phyloP scores from a whole-genome alignment of 92 coral and sea anemone genomes.

The Phenganax marumi region DNA sequence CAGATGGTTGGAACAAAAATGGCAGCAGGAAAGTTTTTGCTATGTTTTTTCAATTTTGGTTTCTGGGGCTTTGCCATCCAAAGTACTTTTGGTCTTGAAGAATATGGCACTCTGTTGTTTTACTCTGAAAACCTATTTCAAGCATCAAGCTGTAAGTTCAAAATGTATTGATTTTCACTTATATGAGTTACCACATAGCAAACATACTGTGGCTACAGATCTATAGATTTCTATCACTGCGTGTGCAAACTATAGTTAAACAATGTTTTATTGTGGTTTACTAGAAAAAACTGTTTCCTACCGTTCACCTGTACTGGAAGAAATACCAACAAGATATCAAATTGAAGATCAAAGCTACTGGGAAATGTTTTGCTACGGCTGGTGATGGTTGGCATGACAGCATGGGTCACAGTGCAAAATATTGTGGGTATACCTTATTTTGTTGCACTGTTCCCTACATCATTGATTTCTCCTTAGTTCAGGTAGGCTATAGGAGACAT shows the following conservation, averaged over 20 bases:
- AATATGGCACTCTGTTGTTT: constrained; percentile 57
- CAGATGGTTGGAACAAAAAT: constrained; percentile 56
- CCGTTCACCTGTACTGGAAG: constrained; percentile 23
- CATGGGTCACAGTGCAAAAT: constrained; percentile 7
- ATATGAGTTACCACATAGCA: too few relatives aligned
- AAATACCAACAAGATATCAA: neutral
- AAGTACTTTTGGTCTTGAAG: constrained; percentile 49
- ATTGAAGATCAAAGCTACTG: constrained; percentile 1
- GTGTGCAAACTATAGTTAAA: too few relatives aligned
- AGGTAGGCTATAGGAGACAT: neutral
- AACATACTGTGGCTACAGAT: too few relatives aligned
- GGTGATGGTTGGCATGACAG: constrained; percentile 21
- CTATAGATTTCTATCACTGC: too few relatives aligned
- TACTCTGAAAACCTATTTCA: constrained; percentile 52
- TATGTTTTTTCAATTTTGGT: constrained; percentile 51
- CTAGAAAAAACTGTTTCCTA: constrained; percentile 43
- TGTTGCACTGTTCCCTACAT: constrained; percentile 24
- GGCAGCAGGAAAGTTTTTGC: constrained; percentile 57
- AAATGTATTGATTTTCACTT: too few relatives aligned
- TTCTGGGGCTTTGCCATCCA: constrained; percentile 58
- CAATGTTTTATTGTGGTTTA: constrained; percentile 18
- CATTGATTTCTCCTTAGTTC: constrained; percentile 22
- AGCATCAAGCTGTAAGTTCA: constrained; percentile 62
- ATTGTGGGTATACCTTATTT: neutral
- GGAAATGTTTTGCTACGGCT: neutral